Percentiles rank a stretch among this genome's conserved stretches.
phyloP scores from a whole-genome alignment of 2,113 vertebrate species.

The Hyperoodon ampullatus region DNA sequence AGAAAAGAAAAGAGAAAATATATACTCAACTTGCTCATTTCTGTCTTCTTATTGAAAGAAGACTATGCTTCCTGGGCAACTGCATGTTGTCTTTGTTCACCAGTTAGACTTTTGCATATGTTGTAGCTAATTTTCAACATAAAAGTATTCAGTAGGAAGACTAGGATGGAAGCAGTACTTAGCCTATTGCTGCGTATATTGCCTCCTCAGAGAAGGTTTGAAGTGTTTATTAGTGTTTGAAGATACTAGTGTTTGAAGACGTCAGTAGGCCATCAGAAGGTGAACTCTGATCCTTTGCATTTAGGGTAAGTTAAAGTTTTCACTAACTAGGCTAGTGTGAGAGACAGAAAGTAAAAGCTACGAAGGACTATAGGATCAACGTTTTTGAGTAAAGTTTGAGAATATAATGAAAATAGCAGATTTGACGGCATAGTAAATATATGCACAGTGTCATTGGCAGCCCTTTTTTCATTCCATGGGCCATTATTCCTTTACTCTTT shows the following conservation, averaged over 20 bases:
- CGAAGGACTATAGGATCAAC: background rate
- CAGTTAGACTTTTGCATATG: background rate
- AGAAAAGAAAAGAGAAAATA: background rate
- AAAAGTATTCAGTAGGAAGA: background rate
- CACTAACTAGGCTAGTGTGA: background rate
- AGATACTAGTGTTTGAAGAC: background rate
- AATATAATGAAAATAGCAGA: background rate
- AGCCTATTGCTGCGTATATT: background rate
- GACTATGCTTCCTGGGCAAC: background rate
- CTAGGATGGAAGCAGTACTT: background rate
- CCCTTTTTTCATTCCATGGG: background rate
- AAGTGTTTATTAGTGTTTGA: too few relatives aligned
- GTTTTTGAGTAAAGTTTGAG: constrained; percentile 16
- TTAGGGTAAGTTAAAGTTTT: constrained; percentile 26
- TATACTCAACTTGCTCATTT: background rate
- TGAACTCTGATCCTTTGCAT: background rate
- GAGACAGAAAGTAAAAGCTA: background rate
- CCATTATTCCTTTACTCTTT: background rate
- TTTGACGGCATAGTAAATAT: background rate
- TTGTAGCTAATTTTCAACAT: background rate
- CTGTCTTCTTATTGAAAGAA: constrained; percentile 6
- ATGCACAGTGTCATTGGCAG: background rate
- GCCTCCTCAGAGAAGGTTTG: background rate
- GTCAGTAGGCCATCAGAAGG: background rate
- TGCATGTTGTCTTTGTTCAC: background rate